Evolutionary conservation across 1,140 invertebrate species (phyloP).

Genomic region (Sminthurides bifidus): DNA sequence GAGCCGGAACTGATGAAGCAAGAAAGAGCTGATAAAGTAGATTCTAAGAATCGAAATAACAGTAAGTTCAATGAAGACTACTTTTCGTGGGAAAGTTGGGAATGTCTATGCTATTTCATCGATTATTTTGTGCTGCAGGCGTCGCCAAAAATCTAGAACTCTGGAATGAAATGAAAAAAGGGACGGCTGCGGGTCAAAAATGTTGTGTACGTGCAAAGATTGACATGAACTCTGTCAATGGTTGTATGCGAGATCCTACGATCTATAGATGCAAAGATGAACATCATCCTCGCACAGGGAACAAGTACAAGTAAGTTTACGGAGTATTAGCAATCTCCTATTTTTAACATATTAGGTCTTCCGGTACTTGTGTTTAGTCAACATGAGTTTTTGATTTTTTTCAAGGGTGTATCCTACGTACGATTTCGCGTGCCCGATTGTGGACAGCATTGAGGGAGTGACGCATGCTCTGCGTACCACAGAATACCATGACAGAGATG

Average conservation of each 20-base stretch:
- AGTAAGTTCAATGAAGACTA: slow-evolving; percentile 43
- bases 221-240: slow-evolving; percentile 91
- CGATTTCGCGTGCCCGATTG: slow-evolving; percentile 98
- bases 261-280: slow-evolving; percentile 98
- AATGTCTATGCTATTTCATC: slow-evolving; percentile 6
- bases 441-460: slow-evolving; percentile 92
- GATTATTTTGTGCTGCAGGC: slow-evolving; percentile 43
- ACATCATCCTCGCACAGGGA: slow-evolving; percentile 79
- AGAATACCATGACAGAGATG: slow-evolving; percentile 96
- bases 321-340: not conserved
- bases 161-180: slow-evolving; percentile 94
- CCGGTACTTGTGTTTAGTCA: not conserved
- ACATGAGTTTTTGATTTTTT: slow-evolving; percentile 27
- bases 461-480: slow-evolving; percentile 95
- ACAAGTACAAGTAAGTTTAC: slow-evolving; percentile 83
- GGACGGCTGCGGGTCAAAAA: slow-evolving; percentile 59
- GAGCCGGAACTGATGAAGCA: slow-evolving; percentile 87
- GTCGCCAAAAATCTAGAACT: slow-evolving; percentile 73
- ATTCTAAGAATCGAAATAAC: slow-evolving; percentile 77
- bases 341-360: not conserved
- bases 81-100: not conserved
- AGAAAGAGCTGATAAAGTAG: slow-evolving; percentile 76
- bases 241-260: slow-evolving; percentile 96
- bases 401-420: slow-evolving; percentile 96
- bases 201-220: slow-evolving; percentile 96